phyloP scores from a whole-genome alignment of 2,888 invertebrate species.

The Lamellibrachia satsuma region DNA sequence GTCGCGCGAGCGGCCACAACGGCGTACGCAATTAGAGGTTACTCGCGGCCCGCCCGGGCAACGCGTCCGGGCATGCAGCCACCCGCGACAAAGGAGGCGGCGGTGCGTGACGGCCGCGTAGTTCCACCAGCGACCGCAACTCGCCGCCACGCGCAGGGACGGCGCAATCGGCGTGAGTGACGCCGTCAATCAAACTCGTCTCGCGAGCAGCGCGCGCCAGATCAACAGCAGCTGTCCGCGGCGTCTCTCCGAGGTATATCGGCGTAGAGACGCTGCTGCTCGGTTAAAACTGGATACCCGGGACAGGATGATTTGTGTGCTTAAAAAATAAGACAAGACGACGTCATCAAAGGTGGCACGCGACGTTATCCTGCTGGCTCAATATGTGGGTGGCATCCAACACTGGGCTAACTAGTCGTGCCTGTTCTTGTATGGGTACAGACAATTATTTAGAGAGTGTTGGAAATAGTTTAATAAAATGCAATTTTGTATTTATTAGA shows the following conservation, averaged over 20 bases:
- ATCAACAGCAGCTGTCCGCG: not conserved
- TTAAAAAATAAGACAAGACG: not conserved
- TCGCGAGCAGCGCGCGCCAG: not conserved
- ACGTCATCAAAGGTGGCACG: slow-evolving; percentile 13
- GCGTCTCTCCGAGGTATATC: not conserved
- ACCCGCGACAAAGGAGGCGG: not conserved
- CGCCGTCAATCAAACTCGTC: not conserved
- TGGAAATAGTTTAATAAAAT: not conserved
- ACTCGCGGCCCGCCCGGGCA: not conserved
- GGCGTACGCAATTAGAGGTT: slow-evolving; percentile 4
- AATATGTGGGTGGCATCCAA: not conserved
- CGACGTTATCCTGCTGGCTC: not conserved
- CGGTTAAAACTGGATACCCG: slow-evolving; percentile 5
- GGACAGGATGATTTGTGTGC: slow-evolving; percentile 6
- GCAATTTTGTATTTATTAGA: not conserved
- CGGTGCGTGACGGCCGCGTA: not conserved
- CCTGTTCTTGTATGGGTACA: not conserved
- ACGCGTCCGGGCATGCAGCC: not conserved
- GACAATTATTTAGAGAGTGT: not conserved
- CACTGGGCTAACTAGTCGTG: not conserved
- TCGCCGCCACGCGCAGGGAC: not conserved
- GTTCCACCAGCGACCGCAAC: not conserved
- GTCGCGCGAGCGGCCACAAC: not conserved
- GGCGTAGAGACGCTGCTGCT: not conserved
- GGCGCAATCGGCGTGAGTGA: not conserved